A percentile compares a stretch with the other conserved stretches of the same genome.
These are phyloP conservation scores for Scelioninae gen. 2 DNA, from an alignment of 2,888 invertebrate genomes.

Conservation along the genomic window DNA sequence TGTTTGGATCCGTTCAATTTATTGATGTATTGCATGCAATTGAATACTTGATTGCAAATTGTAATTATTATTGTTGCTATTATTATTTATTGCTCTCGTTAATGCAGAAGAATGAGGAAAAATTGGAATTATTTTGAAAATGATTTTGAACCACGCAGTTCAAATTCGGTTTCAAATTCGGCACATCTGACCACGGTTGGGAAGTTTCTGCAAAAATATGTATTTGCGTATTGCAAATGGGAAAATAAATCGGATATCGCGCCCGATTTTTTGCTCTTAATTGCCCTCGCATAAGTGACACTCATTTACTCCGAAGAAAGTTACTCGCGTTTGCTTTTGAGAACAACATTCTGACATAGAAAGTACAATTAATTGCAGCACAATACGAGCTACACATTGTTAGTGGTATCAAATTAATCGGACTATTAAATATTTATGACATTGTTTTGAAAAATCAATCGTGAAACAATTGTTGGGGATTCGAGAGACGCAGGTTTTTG, in stretches of 20 bases:
- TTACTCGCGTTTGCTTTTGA: constrained; percentile 55
- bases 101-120: too few species aligned
- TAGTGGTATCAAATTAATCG: constrained; percentile 45
- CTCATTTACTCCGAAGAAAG: constrained; percentile 53
- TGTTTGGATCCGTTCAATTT: too few species aligned
- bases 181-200: too few species aligned
- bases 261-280: constrained; percentile 41
- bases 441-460: constrained; percentile 28
- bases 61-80: too few species aligned
- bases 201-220: background rate
- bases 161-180: too few species aligned
- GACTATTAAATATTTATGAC: constrained; percentile 45
- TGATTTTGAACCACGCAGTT: too few species aligned
- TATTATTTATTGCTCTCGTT: too few species aligned
- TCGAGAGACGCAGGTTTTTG: background rate
- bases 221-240: background rate
- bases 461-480: constrained; percentile 1
- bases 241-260: constrained; percentile 16
- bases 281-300: constrained; percentile 47
- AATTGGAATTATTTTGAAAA: too few species aligned
- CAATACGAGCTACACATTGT: constrained; percentile 41
- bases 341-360: constrained; percentile 54
- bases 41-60: too few species aligned
- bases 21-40: too few species aligned
- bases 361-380: constrained; percentile 54